Percentiles rank a stretch among this genome's conserved stretches.
Evolutionary conservation across 2,113 vertebrate genomes (phyloP).

Genomic region (Oreochromis spilurus): DNA sequence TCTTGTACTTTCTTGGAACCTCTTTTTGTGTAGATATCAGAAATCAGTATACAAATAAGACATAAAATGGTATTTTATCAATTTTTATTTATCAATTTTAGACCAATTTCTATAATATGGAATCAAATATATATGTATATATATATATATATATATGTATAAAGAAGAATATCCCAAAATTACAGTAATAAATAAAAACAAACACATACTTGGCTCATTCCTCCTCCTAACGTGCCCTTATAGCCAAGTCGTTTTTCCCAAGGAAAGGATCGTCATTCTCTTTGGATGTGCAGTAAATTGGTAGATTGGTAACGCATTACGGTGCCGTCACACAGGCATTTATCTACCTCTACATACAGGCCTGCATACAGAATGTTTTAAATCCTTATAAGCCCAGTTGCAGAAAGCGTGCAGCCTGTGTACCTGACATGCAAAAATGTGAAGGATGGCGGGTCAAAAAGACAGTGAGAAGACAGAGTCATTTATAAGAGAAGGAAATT

Average conservation of each 20-base stretch:
- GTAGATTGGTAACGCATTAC: slow-evolving; percentile 17
- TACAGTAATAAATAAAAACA: not conserved
- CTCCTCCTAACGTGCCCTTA: not conserved
- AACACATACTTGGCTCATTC: not conserved
- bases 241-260: not conserved
- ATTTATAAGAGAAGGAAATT: not conserved
- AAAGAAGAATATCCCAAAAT: not conserved
- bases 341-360: slow-evolving; percentile 31
- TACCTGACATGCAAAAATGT: slow-evolving; percentile 19
- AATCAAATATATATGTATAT: not conserved
- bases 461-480: not conserved
- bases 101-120: not conserved
- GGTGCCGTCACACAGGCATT: slow-evolving; percentile 34
- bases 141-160: not conserved
- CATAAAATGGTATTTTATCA: not conserved
- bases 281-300: slow-evolving; percentile 41
- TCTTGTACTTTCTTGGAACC: not conserved
- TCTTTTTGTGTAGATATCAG: not conserved
- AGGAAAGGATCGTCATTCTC: slow-evolving; percentile 4
- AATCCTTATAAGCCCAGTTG: slow-evolving; percentile 15
- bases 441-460: slow-evolving; percentile 17
- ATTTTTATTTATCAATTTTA: not conserved
- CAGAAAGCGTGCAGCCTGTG: not conserved
- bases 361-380: slow-evolving; percentile 21
- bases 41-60: not conserved